Evolutionary conservation across 1,140 invertebrate genomes (phyloP), one percentile per base, ranked within the genome.

Genomic region (Pogonus chalceus): DNA sequence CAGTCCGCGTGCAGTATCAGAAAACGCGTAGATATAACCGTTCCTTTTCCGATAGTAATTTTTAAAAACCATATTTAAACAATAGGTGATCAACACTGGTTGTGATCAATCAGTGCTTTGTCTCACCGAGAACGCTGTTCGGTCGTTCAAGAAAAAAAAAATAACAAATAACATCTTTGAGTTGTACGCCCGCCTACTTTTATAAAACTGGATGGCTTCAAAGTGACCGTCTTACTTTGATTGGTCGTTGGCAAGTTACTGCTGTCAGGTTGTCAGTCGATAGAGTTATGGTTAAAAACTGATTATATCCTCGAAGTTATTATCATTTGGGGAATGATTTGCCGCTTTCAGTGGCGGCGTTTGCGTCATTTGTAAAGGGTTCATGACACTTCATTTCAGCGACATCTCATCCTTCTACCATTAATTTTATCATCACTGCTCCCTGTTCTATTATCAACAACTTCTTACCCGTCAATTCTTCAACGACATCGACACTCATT

Each of bases 261-360:
- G 37, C 37, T 43, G 37, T 43, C 37, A 43, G 37, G 18, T 43
- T 43, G 37, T 43, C 37, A 43, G 37, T 43, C 9, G 37, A 43
- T 43, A 43, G 37, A 43, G 37, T 43, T 43, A 43, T 43, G 37
- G 37, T 43, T 43, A 43, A 43, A 43, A 43, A 43, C 37, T 43
- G 37, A 43, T 43, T 43, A 43, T 43, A 16, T 43, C 18, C 37
- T 43, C 37, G 9, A 18, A 9, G 37, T 43, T 43, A 43, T 43
- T 43, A 43, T 43, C 37, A 43, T 43, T 16, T 18, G 37, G 18
- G 37, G 9, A 43, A 43, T 43, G 37, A 43, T 43, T 43, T 43
- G 37, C 37, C 37, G 9, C 37, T 43, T 43, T 18, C 18, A 12
- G 9, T 43, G 37, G 18, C 18, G n/a, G n/a, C 37, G 9, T 9